These are phyloP conservation scores for Odontomachus brunneus DNA, from an alignment of 1,140 invertebrate species.

Conservation along the genomic window DNA sequence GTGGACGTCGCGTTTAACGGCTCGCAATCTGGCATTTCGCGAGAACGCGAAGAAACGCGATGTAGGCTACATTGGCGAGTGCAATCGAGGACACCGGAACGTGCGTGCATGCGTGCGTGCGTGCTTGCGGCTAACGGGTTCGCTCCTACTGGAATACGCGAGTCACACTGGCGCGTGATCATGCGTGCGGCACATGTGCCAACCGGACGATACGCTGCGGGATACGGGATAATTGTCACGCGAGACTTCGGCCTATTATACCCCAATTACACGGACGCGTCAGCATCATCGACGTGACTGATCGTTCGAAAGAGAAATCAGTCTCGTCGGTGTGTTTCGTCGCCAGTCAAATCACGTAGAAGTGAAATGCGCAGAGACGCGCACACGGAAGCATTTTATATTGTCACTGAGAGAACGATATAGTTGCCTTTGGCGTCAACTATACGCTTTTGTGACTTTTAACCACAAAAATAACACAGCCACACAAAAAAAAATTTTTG, in stretches of 20 bases:
- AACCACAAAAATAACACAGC: no score
- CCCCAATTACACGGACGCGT: slow-evolving; percentile 21
- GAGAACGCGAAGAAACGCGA: slow-evolving; percentile 25
- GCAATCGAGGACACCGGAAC: slow-evolving; percentile 37
- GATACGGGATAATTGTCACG: slow-evolving; percentile 49
- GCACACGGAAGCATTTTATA: no score
- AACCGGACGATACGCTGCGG: slow-evolving; percentile 44
- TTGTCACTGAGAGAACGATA: no score
- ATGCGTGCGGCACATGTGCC: slow-evolving; percentile 28
- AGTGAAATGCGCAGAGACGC: background rate
- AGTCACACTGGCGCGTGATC: background rate
- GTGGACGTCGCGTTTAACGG: background rate
- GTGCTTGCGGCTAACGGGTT: background rate
- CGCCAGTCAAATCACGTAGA: background rate
- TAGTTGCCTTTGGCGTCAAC: no score
- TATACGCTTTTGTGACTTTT: no score
- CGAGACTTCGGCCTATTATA: slow-evolving; percentile 31
- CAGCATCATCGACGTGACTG: slow-evolving; percentile 1
- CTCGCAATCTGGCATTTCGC: background rate
- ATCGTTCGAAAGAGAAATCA: background rate
- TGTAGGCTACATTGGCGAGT: slow-evolving; percentile 15
- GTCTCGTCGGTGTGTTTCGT: background rate
- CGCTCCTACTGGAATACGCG: slow-evolving; percentile 4
- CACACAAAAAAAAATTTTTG: no score
- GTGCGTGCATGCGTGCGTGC: background rate